Evolutionary conservation across 2,797 vertebrate genomes (phyloP).

Genomic region (Xenops minutus): DNA sequence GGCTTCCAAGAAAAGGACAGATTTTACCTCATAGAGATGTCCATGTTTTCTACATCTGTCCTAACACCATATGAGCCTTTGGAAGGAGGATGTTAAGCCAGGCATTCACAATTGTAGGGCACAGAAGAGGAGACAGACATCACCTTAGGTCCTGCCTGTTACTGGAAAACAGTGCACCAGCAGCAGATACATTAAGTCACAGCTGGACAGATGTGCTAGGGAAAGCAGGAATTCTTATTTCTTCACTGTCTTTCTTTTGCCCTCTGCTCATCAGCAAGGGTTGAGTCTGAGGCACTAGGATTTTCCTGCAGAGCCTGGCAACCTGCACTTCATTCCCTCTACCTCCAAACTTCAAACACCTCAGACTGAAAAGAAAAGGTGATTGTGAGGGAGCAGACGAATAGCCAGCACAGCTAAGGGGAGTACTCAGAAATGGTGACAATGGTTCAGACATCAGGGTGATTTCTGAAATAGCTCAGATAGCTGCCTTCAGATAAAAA

Average conservation of each 20-base stretch:
- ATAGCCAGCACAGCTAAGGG: background rate
- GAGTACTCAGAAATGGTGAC: background rate
- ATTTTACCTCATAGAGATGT: background rate
- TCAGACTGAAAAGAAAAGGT: background rate
- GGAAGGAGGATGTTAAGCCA: background rate
- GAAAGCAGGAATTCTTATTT: background rate
- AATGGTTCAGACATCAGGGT: background rate
- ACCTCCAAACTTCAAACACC: background rate
- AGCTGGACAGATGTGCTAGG: background rate
- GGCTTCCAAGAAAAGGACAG: background rate
- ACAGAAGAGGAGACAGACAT: background rate
- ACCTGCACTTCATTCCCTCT: background rate
- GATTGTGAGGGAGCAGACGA: background rate
- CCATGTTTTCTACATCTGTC: background rate
- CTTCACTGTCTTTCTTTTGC: background rate
- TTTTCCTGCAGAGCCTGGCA: background rate
- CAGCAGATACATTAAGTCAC: background rate
- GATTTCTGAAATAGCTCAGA: slow-evolving; percentile 19
- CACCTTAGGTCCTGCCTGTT: background rate
- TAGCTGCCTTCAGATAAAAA: slow-evolving; percentile 17
- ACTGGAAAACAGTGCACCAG: background rate
- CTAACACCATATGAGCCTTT: background rate
- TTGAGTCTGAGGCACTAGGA: background rate
- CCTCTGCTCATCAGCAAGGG: background rate
- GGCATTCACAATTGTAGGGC: background rate